phyloP scores from a whole-genome alignment of 2,888 invertebrate species.

The Drosophila melanosoma region DNA sequence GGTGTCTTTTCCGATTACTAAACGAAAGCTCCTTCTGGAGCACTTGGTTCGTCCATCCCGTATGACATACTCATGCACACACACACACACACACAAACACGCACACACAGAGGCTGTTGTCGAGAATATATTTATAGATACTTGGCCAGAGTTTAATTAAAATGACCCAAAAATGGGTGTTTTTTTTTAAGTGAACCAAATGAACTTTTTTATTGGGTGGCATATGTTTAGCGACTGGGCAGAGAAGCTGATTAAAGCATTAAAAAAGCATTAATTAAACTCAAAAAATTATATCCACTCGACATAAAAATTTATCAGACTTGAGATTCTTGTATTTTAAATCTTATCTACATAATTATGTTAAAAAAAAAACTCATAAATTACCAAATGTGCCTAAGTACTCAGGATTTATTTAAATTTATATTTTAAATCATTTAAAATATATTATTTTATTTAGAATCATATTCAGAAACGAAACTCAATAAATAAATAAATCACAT shows the following conservation, averaged over 20 bases:
- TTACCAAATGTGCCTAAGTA: neutral
- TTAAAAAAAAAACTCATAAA: neutral
- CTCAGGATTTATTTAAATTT: too few species aligned
- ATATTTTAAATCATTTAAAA: too few species aligned
- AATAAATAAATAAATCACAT: neutral
- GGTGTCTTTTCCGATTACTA: constrained; percentile 77
- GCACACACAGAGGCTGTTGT: neutral
- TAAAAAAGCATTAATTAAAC: neutral
- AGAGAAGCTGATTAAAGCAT: neutral
- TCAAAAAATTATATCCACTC: neutral
- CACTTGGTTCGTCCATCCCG: constrained; percentile 6
- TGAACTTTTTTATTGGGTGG: constrained; percentile 23
- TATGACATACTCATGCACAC: neutral
- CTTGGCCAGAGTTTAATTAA: constrained; percentile 49
- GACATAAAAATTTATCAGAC: neutral
- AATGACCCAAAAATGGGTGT: constrained; percentile 23
- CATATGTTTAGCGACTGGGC: neutral
- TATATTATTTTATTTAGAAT: too few species aligned
- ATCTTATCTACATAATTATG: neutral
- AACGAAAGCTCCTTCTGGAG: neutral
- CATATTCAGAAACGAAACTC: too few species aligned
- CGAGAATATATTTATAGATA: neutral
- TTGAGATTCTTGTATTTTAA: neutral
- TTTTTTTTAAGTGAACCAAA: constrained; percentile 12
- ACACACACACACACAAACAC: constrained; percentile 1